phyloP scores from a whole-genome alignment of 2,113 vertebrate genomes.

The Poecile atricapillus region DNA sequence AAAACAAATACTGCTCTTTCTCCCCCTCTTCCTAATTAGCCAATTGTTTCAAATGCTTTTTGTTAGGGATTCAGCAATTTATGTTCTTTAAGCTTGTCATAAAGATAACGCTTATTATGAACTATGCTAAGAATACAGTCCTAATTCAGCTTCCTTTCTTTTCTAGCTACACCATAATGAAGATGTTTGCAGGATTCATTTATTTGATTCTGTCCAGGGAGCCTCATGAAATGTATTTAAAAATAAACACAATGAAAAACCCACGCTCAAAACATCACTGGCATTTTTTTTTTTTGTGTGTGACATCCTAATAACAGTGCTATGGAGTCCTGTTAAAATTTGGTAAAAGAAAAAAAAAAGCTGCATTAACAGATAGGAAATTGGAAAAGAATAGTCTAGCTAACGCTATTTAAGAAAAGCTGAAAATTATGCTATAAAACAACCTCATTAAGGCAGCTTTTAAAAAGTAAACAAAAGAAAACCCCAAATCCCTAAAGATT shows the following conservation, averaged over 20 bases:
- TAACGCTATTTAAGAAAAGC: slow-evolving; percentile 2
- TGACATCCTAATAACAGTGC: slow-evolving; percentile 40
- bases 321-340: slow-evolving; percentile 26
- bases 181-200: slow-evolving; percentile 53
- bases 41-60: slow-evolving; percentile 68
- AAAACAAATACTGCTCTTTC: slow-evolving; percentile 74
- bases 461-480: slow-evolving; percentile 40
- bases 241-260: slow-evolving; percentile 56
- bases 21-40: slow-evolving; percentile 67
- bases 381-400: slow-evolving; percentile 3
- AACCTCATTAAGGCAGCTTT: neutral
- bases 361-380: slow-evolving; percentile 26
- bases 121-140: slow-evolving; percentile 55
- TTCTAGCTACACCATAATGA: slow-evolving; percentile 53
- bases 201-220: slow-evolving; percentile 60
- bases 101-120: slow-evolving; percentile 63
- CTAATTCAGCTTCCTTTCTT: slow-evolving; percentile 57
- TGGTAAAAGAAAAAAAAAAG: slow-evolving; percentile 1
- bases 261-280: neutral
- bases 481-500: neutral
- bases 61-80: slow-evolving; percentile 67
- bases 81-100: slow-evolving; percentile 66
- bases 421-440: slow-evolving; percentile 30
- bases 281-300: neutral
- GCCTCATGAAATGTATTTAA: slow-evolving; percentile 50